Conservation (phyloP, 1,140 invertebrate genomes). For the Zaprionus davidi region DNA sequence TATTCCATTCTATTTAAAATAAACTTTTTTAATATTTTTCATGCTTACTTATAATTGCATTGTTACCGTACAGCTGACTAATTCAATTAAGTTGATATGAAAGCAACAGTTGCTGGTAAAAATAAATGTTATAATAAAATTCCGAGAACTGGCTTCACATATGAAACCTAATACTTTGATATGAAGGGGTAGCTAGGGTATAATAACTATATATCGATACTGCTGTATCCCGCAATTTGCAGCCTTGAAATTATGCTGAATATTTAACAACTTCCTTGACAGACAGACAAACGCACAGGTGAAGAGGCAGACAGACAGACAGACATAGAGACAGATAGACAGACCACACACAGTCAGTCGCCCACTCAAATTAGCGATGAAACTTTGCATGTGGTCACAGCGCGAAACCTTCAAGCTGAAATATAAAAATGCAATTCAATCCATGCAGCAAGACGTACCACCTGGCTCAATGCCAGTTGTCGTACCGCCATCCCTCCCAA, state of each 20-base stretch:
- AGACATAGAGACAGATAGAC: constrained; percentile 5
- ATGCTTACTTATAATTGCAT: too few relatives aligned
- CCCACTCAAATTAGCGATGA: constrained; percentile 29
- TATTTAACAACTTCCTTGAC: constrained; percentile 41
- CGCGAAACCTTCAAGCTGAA: constrained; percentile 4
- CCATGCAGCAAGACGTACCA: neutral
- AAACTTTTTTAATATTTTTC: too few relatives aligned
- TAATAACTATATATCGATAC: neutral
- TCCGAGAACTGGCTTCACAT: too few relatives aligned
- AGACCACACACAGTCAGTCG: neutral
- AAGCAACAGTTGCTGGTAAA: too few relatives aligned
- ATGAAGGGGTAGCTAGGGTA: too few relatives aligned
- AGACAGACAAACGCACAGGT: neutral
- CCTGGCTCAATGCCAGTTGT: too few relatives aligned
- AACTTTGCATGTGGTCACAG: constrained; percentile 28
- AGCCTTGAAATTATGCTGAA: constrained; percentile 37
- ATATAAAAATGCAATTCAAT: constrained; percentile 33
- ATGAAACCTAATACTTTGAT: neutral
- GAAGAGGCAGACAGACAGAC: neutral
- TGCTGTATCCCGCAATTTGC: neutral
- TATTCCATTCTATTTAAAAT: too few relatives aligned
- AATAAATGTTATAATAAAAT: too few relatives aligned
- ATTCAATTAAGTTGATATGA: too few relatives aligned
- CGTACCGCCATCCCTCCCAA: neutral
- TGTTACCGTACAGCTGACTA: too few relatives aligned